These are phyloP conservation scores for Aplysia californica DNA, from an alignment of 1,140 invertebrate genomes.

Conservation along the genomic window DNA sequence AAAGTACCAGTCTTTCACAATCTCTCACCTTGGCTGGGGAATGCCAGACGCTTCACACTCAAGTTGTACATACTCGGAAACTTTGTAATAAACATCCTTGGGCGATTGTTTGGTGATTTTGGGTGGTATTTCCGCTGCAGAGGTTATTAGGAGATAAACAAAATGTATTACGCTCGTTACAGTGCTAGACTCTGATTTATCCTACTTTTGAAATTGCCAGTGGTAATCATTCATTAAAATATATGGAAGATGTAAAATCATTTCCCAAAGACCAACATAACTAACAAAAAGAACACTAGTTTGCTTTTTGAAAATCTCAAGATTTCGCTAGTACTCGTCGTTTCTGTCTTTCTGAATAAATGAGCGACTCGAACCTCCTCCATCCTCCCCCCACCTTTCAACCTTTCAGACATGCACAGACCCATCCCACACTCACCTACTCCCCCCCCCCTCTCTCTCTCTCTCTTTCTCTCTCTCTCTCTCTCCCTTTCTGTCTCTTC, in stretches of 20 bases:
- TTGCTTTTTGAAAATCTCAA: too few species aligned
- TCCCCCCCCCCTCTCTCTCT: background rate
- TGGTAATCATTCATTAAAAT: background rate
- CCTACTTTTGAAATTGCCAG: background rate
- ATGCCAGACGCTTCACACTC: constrained; percentile 17
- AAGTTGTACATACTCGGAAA: constrained; percentile 2
- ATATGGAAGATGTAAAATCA: background rate
- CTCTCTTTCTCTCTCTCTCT: background rate
- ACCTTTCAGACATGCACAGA: too few species aligned
- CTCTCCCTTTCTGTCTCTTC: background rate
- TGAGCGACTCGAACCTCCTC: too few species aligned
- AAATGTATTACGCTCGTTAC: background rate
- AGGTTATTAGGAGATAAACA: too few species aligned
- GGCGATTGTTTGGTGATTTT: constrained; percentile 10
- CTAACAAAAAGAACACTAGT: background rate
- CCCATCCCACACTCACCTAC: background rate
- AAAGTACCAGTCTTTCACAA: background rate
- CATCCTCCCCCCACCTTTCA: too few species aligned
- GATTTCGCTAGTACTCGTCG: too few species aligned
- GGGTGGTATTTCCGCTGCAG: constrained; percentile 1
- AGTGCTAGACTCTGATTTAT: background rate
- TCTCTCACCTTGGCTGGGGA: constrained; percentile 3
- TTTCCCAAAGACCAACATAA: background rate
- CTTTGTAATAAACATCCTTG: constrained; percentile 22
- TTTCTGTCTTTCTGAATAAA: too few species aligned